phyloP scores from a whole-genome alignment of 2,113 vertebrate genomes.

The Machaerirhynchus nigripectus region DNA sequence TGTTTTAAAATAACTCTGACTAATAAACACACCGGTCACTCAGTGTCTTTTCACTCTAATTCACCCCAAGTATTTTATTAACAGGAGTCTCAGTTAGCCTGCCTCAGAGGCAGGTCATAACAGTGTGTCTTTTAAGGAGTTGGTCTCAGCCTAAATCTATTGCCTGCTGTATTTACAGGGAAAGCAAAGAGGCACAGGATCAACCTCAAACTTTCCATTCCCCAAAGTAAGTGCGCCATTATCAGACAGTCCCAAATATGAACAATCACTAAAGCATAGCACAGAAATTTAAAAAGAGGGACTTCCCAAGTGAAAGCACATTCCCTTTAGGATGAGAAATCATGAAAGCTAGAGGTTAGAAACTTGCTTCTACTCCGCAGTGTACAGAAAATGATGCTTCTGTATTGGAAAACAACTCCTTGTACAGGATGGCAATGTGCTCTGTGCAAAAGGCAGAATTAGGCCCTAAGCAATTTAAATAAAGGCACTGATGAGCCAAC shows the following conservation, averaged over 20 bases:
- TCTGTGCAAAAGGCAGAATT: neutral
- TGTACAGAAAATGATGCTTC: rapidly evolving
- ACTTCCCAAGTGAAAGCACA: neutral
- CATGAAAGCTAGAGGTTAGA: neutral
- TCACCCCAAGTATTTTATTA: neutral
- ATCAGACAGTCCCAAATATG: neutral
- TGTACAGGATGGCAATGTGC: rapidly evolving
- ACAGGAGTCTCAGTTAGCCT: neutral
- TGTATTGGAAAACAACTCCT: neutral
- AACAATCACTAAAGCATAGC: neutral
- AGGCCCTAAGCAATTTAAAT: neutral
- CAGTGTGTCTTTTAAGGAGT: neutral
- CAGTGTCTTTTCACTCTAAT: neutral
- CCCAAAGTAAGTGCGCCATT: neutral
- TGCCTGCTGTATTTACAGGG: neutral
- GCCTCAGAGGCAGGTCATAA: neutral
- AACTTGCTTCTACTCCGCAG: neutral
- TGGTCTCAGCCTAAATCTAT: neutral
- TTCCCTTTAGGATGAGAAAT: neutral
- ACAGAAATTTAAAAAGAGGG: neutral
- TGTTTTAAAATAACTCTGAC: neutral
- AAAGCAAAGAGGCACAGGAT: neutral
- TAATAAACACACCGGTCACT: neutral
- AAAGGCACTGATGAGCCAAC: neutral
- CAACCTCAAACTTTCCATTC: neutral